These are phyloP conservation scores for Antechinus flavipes DNA, from an alignment of 2,113 vertebrate genomes.

Conservation along the genomic window DNA sequence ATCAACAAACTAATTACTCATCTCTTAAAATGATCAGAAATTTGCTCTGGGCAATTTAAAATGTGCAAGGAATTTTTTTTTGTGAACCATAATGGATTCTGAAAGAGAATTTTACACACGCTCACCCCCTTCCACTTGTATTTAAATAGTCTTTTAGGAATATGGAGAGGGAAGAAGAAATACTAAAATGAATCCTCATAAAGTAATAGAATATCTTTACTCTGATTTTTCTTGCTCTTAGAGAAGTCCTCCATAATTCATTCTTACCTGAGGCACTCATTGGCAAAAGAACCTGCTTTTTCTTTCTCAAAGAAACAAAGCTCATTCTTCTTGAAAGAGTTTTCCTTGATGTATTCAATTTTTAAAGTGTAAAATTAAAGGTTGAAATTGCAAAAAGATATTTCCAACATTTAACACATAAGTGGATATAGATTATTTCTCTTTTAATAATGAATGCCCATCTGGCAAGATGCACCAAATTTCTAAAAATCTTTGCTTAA, in stretches of 20 bases:
- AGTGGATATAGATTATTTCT: not conserved
- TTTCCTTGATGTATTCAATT: slow-evolving; percentile 41
- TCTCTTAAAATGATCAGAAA: not conserved
- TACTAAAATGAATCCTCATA: slow-evolving; percentile 45
- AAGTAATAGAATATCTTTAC: slow-evolving; percentile 67
- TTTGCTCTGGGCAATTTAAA: not conserved
- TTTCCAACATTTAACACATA: not conserved
- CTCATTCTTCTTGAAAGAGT: slow-evolving; percentile 65
- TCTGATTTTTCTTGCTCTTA: slow-evolving; percentile 74
- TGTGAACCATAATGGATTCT: not conserved
- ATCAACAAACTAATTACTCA: not conserved
- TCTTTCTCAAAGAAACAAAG: slow-evolving; percentile 62
- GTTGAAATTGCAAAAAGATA: not conserved
- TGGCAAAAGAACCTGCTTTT: slow-evolving; percentile 65
- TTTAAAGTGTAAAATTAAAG: slow-evolving; percentile 67
- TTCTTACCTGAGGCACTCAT: slow-evolving; percentile 65
- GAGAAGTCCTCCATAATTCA: slow-evolving; percentile 74
- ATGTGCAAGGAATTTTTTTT: not conserved
- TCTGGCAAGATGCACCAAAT: not conserved
- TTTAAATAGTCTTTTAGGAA: not conserved
- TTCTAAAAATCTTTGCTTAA: not conserved
- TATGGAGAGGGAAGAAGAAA: slow-evolving; percentile 49
- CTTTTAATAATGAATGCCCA: not conserved
- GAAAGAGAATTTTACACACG: not conserved
- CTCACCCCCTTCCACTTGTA: not conserved